Conservation (phyloP, 2,797 vertebrate genomes). For the Fratercula arctica region DNA sequence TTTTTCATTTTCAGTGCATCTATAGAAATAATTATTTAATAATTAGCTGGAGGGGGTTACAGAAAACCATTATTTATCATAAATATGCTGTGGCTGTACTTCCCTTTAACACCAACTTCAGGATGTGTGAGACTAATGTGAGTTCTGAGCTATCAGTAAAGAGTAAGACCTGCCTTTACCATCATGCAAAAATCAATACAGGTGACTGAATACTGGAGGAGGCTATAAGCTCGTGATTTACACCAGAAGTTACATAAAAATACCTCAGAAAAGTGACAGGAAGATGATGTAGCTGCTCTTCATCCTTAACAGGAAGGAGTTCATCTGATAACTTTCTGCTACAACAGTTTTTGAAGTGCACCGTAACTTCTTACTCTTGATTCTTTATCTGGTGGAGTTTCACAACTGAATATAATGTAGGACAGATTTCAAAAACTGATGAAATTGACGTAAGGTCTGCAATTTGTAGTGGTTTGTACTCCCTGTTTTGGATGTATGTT, state of each 20-base stretch:
- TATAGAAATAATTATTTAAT: not conserved
- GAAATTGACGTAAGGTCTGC: not conserved
- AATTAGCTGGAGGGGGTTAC: not conserved
- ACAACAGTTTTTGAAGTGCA: not conserved
- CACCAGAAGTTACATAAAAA: not conserved
- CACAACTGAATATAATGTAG: not conserved
- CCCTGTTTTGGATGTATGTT: not conserved
- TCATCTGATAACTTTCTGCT: slow-evolving; percentile 21
- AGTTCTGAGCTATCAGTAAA: not conserved
- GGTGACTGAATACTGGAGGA: not conserved
- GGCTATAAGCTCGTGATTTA: not conserved
- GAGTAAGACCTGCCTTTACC: not conserved
- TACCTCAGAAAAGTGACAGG: slow-evolving; percentile 17
- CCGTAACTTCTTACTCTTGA: not conserved
- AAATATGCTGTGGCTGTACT: not conserved
- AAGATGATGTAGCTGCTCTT: slow-evolving; percentile 17
- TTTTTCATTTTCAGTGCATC: not conserved
- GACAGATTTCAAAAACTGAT: not conserved
- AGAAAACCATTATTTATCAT: not conserved
- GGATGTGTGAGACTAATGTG: not conserved
- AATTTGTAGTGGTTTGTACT: not conserved
- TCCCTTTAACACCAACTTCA: not conserved
- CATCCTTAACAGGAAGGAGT: slow-evolving; percentile 41
- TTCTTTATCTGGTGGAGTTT: not conserved
- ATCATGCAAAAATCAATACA: not conserved